These are phyloP conservation scores for Endotricha flammealis DNA, from an alignment of 2,888 invertebrate species.

Conservation along the genomic window DNA sequence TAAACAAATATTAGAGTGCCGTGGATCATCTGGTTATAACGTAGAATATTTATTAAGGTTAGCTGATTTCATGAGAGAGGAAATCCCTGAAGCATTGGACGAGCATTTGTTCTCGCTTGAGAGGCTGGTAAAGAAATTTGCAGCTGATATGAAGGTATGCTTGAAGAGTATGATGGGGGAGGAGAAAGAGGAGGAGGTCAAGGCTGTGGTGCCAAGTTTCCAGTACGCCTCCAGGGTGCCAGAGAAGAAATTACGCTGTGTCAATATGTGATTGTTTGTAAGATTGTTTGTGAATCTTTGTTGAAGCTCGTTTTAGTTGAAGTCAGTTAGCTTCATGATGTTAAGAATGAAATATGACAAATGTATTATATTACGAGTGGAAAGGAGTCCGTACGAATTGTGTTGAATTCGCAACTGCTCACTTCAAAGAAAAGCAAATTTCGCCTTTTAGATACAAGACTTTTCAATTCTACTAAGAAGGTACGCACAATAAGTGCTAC, in stretches of 20 bases:
- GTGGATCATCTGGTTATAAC: slow-evolving; percentile 92
- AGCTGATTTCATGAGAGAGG: slow-evolving; percentile 88
- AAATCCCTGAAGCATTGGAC: slow-evolving; percentile 86
- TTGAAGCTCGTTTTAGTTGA: background rate
- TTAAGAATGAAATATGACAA: too few relatives aligned
- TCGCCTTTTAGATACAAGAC: too few relatives aligned
- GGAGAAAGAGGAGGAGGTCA: slow-evolving; percentile 49
- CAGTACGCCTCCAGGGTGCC: slow-evolving; percentile 85
- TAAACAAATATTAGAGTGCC: slow-evolving; percentile 85
- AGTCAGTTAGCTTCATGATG: too few relatives aligned
- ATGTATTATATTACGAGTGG: too few relatives aligned
- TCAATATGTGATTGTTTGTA: slow-evolving; percentile 81
- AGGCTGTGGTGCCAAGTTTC: slow-evolving; percentile 70
- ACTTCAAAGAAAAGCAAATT: too few relatives aligned
- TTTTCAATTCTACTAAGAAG: background rate
- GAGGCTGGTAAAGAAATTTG: slow-evolving; percentile 76
- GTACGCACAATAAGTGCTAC: background rate
- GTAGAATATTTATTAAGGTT: slow-evolving; percentile 92
- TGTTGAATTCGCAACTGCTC: too few relatives aligned
- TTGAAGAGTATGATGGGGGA: slow-evolving; percentile 74
- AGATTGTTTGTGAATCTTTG: background rate
- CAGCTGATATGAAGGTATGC: slow-evolving; percentile 75
- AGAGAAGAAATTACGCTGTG: slow-evolving; percentile 86
- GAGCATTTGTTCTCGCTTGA: slow-evolving; percentile 89
- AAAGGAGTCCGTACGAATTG: too few relatives aligned